phyloP scores from a whole-genome alignment of 2,888 invertebrate genomes.

The Globia sparganii region DNA sequence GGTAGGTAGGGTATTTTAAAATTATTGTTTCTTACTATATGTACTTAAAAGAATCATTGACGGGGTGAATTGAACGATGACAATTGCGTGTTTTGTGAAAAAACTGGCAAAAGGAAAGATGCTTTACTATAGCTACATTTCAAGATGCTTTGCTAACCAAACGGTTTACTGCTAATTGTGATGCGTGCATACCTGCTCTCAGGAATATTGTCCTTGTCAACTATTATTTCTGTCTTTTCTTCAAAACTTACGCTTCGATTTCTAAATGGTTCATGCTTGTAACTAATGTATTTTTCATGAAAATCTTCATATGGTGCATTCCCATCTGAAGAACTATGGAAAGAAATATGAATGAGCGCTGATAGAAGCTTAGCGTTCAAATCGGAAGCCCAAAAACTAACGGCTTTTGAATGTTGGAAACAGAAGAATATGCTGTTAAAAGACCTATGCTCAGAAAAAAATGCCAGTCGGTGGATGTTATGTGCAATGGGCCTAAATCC shows the following conservation, averaged over 20 bases:
- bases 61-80: slow-evolving; percentile 28
- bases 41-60: background rate
- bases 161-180: slow-evolving; percentile 60
- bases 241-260: slow-evolving; percentile 94
- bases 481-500: slow-evolving; percentile 66
- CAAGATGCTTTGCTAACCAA: slow-evolving; percentile 59
- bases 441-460: slow-evolving; percentile 50
- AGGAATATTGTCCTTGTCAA: slow-evolving; percentile 80
- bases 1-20: background rate
- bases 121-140: slow-evolving; percentile 47
- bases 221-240: slow-evolving; percentile 87
- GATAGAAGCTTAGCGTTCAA: slow-evolving; percentile 78
- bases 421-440: slow-evolving; percentile 47
- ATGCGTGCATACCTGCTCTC: slow-evolving; percentile 82
- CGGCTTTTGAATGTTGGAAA: slow-evolving; percentile 55
- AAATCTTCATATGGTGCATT: slow-evolving; percentile 93
- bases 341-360: slow-evolving; percentile 86
- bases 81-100: slow-evolving; percentile 4
- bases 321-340: slow-evolving; percentile 90
- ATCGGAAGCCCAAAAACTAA: slow-evolving; percentile 64
- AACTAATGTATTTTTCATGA: slow-evolving; percentile 94
- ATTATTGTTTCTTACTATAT: background rate
- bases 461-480: slow-evolving; percentile 59
- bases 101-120: slow-evolving; percentile 42
- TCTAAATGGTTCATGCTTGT: slow-evolving; percentile 93